Base-by-base conservation (phyloP, 1,140 invertebrate genomes). In the Thaumetopoea pityocampa region DNA sequence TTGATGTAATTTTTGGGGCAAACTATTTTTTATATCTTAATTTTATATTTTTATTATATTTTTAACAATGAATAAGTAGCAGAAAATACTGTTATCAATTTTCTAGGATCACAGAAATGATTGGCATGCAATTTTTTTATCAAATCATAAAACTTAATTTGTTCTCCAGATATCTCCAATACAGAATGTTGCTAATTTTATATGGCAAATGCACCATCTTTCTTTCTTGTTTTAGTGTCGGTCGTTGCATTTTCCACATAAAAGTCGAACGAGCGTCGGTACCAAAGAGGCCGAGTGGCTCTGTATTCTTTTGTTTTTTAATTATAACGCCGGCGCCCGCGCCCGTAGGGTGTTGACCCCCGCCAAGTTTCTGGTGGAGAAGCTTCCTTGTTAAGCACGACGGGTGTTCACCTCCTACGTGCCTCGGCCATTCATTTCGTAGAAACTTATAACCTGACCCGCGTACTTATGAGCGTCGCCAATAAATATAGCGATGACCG, bases 401-500 rank as follows among this genome's bases (percentile, higher is more conserved):
- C 61, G 68, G 69, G 66, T 62, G 60, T 67, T 77, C 70, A 62
- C 79, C 68, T 71, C 58, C 67, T 78, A 73, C 77, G 72, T 71
- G 68, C 71, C 74, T 73, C 63, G 69, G 67, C 73, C 70, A 76
- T 83, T 80, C 72, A 78, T 85, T 82, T 78, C 67, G 77, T 67
- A 60, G 73, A 80, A 82, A 85, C 79, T 83, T 84, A 83, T 84
- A 83, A 81, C 76, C 73, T 82, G 79, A 83, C 78, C 67, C 72
- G 80, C 80, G 80, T 83, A 83, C 81, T 85, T 84, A 85, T 85
- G 80, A 86, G 81, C 78, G 80, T 86, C 84, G 77, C 79, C 76
- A 79, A 83, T 86, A 86, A 86, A 85, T 85, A 85, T 83, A 83
- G 82, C 76, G 72, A 84, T 85, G 82, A 84, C 79, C 81, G 80